A percentile compares a stretch with the other conserved stretches of the same genome.
Conservation (phyloP, 2,113 vertebrate genomes). For the Climacteris rufus region DNA sequence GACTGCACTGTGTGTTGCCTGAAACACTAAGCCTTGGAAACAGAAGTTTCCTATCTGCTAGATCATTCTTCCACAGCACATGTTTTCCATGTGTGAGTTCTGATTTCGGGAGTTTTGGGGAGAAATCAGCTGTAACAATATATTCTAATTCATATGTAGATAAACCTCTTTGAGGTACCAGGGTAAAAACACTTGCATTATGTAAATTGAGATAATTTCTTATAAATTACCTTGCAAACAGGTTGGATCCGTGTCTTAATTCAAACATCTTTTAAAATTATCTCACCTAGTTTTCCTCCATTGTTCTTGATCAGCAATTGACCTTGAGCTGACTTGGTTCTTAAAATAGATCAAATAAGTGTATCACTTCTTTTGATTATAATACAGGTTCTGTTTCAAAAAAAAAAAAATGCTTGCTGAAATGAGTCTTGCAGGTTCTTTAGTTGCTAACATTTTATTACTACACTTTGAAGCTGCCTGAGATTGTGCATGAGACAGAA, state of each 20-base stretch:
- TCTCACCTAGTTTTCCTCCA: slow-evolving; percentile 63
- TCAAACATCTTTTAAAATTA: slow-evolving; percentile 58
- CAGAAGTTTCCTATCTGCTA: slow-evolving; percentile 42
- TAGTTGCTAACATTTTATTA: slow-evolving; percentile 44
- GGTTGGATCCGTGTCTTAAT: slow-evolving; percentile 51
- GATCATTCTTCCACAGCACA: background rate
- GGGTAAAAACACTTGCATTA: slow-evolving; percentile 34
- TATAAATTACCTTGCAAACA: slow-evolving; percentile 51
- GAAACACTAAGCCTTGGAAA: slow-evolving; percentile 28
- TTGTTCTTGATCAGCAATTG: slow-evolving; percentile 67
- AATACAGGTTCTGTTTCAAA: slow-evolving; percentile 49
- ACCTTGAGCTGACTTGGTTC: slow-evolving; percentile 67
- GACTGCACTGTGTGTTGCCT: background rate
- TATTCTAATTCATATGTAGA: slow-evolving; percentile 53
- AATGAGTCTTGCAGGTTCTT: slow-evolving; percentile 57
- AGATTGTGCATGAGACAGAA: slow-evolving; percentile 16
- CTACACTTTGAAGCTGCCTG: slow-evolving; percentile 47
- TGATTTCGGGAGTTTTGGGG: background rate
- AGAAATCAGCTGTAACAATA: background rate
- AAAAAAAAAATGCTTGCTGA: slow-evolving; percentile 16
- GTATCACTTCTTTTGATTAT: slow-evolving; percentile 60
- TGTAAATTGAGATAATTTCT: slow-evolving; percentile 53
- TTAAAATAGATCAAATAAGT: slow-evolving; percentile 69
- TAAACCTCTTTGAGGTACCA: slow-evolving; percentile 13
- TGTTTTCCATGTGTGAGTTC: background rate